These are phyloP conservation scores for Eutolmus rufibarbis DNA, from an alignment of 2,888 invertebrate species.

Conservation along the genomic window DNA sequence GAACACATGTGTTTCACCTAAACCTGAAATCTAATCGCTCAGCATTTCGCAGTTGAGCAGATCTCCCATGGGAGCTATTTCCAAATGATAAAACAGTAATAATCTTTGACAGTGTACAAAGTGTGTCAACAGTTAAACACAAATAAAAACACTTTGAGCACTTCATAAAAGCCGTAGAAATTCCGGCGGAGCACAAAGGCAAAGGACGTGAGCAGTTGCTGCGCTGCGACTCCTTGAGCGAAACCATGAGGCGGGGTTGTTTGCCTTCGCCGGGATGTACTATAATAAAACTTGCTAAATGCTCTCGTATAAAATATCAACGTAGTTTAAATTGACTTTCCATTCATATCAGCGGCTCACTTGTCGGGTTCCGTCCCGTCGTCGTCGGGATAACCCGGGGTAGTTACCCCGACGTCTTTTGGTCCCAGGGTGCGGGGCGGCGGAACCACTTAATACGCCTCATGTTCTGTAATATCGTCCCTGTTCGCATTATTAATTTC, in stretches of 20 bases:
- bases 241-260: constrained; percentile 5
- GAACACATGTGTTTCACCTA: not conserved
- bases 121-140: constrained; percentile 17
- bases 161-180: constrained; percentile 13
- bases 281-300: constrained; percentile 30
- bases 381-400: not conserved
- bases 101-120: not conserved
- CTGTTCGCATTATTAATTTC: constrained; percentile 36
- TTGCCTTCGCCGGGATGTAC: constrained; percentile 14
- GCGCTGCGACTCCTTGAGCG: not conserved
- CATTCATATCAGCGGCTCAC: not conserved
- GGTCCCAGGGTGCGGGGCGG: not conserved
- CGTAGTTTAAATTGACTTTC: constrained; percentile 26
- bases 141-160: constrained; percentile 30
- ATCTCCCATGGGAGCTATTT: not conserved
- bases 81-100: constrained; percentile 27
- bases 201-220: not conserved
- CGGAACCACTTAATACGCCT: not conserved
- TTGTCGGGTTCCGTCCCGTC: not conserved
- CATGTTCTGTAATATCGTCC: constrained; percentile 13
- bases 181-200: not conserved
- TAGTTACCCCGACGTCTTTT: not conserved
- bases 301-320: constrained; percentile 3
- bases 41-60: not conserved
- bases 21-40: not conserved